Conservation (phyloP, 2,888 invertebrate species). For the Orthosia incerta region DNA sequence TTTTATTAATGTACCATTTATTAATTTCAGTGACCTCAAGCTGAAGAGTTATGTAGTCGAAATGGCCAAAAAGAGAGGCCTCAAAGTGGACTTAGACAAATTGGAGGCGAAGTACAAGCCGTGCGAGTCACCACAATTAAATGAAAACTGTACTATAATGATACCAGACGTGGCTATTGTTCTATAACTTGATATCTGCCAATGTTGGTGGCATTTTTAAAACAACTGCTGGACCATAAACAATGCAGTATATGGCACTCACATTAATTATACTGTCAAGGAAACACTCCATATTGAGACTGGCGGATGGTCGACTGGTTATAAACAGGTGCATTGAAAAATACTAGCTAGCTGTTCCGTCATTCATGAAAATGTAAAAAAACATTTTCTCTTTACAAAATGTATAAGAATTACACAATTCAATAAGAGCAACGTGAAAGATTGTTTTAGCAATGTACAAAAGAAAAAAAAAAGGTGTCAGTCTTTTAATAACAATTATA, state of each 20-base stretch:
- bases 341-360: not conserved
- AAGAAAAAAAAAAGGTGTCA: not conserved
- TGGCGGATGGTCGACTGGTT: not conserved
- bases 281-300: not conserved
- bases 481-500: not conserved
- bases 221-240: not conserved
- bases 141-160: slow-evolving; percentile 82
- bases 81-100: slow-evolving; percentile 77
- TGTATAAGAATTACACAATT: not conserved
- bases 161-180: slow-evolving; percentile 81
- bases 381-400: not conserved
- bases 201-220: not conserved
- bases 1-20: slow-evolving; percentile 5
- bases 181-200: slow-evolving; percentile 66
- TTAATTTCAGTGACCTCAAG: slow-evolving; percentile 80
- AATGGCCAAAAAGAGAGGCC: slow-evolving; percentile 77
- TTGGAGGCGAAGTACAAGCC: slow-evolving; percentile 66
- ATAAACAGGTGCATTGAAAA: not conserved
- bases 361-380: not conserved
- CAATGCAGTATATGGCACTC: not conserved
- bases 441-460: not conserved
- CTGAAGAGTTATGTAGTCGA: slow-evolving; percentile 76
- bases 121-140: slow-evolving; percentile 69
- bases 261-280: not conserved
- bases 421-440: too few species aligned